A percentile compares a stretch with the other conserved stretches of the same genome.
Conservation (phyloP, 2,797 vertebrate genomes). For the Scyliorhinus canicula region DNA sequence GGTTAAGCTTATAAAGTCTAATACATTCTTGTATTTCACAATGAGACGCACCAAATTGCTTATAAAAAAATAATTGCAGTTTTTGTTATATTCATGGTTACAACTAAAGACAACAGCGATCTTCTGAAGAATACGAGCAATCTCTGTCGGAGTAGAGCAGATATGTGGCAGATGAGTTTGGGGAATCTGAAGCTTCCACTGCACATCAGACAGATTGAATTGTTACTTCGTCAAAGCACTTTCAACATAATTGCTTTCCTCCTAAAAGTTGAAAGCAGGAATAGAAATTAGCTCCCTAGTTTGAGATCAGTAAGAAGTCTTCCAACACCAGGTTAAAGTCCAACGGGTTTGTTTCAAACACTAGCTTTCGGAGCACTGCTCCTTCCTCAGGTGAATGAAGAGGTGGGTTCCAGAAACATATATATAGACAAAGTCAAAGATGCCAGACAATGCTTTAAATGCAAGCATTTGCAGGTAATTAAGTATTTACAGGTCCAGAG, state of each 20-base stretch:
- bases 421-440: too few relatives aligned
- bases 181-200: neutral
- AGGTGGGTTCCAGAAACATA: too few relatives aligned
- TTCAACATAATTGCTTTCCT: neutral
- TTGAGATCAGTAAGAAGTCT: too few relatives aligned
- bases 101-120: neutral
- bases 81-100: neutral
- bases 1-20: neutral
- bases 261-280: neutral
- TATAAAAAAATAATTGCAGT: neutral
- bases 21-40: neutral
- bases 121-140: neutral
- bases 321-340: too few relatives aligned
- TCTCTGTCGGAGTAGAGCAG: neutral
- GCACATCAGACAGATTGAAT: neutral
- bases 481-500: too few relatives aligned
- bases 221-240: neutral
- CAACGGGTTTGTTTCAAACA: too few relatives aligned
- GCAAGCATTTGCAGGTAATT: too few relatives aligned
- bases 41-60: neutral
- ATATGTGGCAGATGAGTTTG: neutral
- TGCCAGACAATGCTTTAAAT: too few relatives aligned
- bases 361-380: too few relatives aligned
- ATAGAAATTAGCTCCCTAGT: neutral
- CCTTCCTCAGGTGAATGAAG: too few relatives aligned